Base-by-base conservation (phyloP, 1,140 invertebrate genomes). In the Thrips palmi region DNA sequence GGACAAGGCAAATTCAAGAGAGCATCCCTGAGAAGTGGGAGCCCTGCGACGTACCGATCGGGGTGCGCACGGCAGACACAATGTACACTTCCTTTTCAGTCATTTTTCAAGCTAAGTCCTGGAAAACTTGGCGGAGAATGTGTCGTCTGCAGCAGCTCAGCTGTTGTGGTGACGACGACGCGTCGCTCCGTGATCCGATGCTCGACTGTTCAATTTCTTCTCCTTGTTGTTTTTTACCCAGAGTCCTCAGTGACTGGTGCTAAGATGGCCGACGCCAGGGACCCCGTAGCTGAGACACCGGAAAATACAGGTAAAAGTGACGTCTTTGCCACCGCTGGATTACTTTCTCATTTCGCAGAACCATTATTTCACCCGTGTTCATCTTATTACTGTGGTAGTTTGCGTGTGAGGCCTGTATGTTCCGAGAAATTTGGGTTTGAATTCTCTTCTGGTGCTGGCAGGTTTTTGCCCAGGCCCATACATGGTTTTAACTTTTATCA, bases 1-100 rank as follows among this genome's bases (percentile, higher is more conserved):
- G n/a, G n/a, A n/a, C n/a, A n/a, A n/a, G n/a, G n/a, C n/a, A n/a
- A n/a, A n/a, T n/a, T n/a, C n/a, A n/a, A n/a, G n/a, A n/a, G n/a
- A n/a, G n/a, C n/a, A n/a, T n/a, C n/a, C n/a, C n/a, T n/a, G n/a
- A n/a, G n/a, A n/a, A n/a, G n/a, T n/a, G n/a, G n/a, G n/a, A n/a
- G n/a, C n/a, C n/a, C n/a, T n/a, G n/a, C n/a, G n/a, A n/a, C n/a
- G n/a, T 62, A 74, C 75, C 75, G 47, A 77, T 70, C 7, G 73
- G 68, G 20, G 74, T 77, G 43, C 75, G 57, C 12, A 63, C 69
- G 18, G 68, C 74, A 15, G 72, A 68, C 6, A 76, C 59, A 46
- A 78, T 74, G 10, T 10, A 19, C n/a, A 35, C 12, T 37, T 5
- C 10, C 4, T 25, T 37, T n/a, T 39, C 38, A 30, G 8, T 28